Conservation (phyloP, 2,888 invertebrate species). For the Arenicola marina region DNA sequence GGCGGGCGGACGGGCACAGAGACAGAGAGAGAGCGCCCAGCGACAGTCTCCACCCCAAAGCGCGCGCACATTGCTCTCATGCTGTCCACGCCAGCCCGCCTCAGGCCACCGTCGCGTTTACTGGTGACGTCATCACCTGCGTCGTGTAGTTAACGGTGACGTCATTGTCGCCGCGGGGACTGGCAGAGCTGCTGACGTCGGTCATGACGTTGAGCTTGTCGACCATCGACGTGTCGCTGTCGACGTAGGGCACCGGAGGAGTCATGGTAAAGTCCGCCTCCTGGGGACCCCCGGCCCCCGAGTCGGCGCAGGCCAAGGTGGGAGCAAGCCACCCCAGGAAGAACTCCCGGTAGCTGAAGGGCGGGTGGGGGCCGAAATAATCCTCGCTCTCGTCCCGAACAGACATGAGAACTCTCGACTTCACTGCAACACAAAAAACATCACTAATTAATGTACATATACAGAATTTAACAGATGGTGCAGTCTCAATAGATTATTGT, state of each 20-base stretch:
- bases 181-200: neutral
- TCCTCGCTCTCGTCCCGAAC: slow-evolving; percentile 1
- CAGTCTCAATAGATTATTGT: too few relatives aligned
- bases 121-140: neutral
- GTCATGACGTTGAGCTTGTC: too few relatives aligned
- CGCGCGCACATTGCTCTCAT: too few relatives aligned
- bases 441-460: neutral
- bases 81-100: too few relatives aligned
- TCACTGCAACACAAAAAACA: slow-evolving; percentile 8
- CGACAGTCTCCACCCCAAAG: too few relatives aligned
- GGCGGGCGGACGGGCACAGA: too few relatives aligned
- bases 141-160: neutral
- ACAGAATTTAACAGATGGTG: neutral
- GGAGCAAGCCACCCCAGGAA: slow-evolving; percentile 4
- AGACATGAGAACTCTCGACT: slow-evolving; percentile 10
- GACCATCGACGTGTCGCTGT: too few relatives aligned
- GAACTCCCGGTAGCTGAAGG: slow-evolving; percentile 9
- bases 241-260: neutral
- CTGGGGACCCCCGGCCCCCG: too few relatives aligned
- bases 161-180: neutral
- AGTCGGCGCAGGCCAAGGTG: neutral
- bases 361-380: neutral
- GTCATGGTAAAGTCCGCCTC: neutral
- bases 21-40: too few relatives aligned
- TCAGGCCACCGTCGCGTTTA: slow-evolving; percentile 1